These are phyloP conservation scores for Calonectris borealis DNA, from an alignment of 2,113 vertebrate species.

Conservation along the genomic window DNA sequence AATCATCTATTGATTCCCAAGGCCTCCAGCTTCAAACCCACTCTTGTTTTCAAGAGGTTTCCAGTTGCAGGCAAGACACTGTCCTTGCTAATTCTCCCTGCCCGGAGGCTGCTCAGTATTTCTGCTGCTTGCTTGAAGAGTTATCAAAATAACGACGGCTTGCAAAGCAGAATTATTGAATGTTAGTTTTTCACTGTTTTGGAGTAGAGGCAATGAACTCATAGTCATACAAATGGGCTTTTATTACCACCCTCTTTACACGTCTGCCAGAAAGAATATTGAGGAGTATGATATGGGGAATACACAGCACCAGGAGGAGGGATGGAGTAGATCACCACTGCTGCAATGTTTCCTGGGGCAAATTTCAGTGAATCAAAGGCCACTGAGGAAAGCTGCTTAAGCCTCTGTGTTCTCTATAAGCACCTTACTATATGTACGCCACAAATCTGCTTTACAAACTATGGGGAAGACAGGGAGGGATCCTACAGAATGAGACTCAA, in stretches of 20 bases:
- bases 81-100: background rate
- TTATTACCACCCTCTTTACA: background rate
- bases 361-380: conserved; percentile 14
- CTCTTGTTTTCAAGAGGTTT: conserved; percentile 7
- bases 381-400: background rate
- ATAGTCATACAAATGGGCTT: background rate
- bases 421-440: background rate
- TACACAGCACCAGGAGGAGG: background rate
- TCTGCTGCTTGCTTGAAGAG: background rate
- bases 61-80: background rate
- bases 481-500: background rate
- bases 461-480: background rate
- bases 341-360: background rate
- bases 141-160: conserved; percentile 43
- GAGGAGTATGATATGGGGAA: background rate
- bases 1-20: conserved; percentile 49
- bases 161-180: conserved; percentile 37
- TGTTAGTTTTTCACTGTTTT: conserved; percentile 35
- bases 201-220: background rate
- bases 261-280: conserved; percentile 10
- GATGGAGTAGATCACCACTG: background rate
- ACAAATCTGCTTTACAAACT: background rate
- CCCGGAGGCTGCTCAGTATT: background rate
- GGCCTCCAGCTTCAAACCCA: conserved; percentile 21
- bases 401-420: background rate